Conservation (phyloP, 2,888 invertebrate genomes). For the Trilocha varians region DNA sequence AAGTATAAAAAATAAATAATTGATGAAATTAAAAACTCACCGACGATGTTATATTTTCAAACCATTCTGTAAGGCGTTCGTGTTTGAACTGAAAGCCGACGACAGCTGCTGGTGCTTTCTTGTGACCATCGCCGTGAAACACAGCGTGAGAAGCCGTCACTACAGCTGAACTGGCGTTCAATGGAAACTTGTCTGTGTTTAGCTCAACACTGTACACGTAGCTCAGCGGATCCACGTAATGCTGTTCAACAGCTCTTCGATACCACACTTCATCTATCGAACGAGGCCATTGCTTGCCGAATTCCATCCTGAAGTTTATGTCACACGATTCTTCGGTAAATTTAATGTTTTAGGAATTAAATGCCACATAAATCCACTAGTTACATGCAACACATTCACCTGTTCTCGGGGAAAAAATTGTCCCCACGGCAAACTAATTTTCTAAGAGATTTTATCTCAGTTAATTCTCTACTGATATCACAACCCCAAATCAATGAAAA, state of each 20-base stretch:
- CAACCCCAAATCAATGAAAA: no score
- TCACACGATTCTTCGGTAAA: no score
- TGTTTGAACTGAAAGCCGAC: slow-evolving; percentile 88
- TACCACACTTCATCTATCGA: slow-evolving; percentile 94
- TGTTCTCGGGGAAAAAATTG: no score
- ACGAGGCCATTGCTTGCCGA: slow-evolving; percentile 81
- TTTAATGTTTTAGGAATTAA: not conserved
- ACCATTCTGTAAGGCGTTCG: slow-evolving; percentile 81
- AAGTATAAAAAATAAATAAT: not conserved
- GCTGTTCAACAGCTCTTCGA: slow-evolving; percentile 88
- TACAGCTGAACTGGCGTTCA: slow-evolving; percentile 77
- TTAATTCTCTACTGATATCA: no score
- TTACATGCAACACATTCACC: no score
- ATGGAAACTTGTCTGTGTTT: slow-evolving; percentile 51
- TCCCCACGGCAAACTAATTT: no score
- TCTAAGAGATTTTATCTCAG: no score
- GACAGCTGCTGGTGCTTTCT: slow-evolving; percentile 78
- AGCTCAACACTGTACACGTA: slow-evolving; percentile 79
- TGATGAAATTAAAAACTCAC: slow-evolving; percentile 50
- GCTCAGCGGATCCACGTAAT: slow-evolving; percentile 82
- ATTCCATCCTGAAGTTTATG: slow-evolving; percentile 74
- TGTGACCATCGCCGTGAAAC: slow-evolving; percentile 75
- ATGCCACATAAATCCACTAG: no score
- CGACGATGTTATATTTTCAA: slow-evolving; percentile 84
- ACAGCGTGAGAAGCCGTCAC: slow-evolving; percentile 92